Evolutionary conservation across 2,113 vertebrate genomes (phyloP).

Genomic region (Coptodon bakossiorum): DNA sequence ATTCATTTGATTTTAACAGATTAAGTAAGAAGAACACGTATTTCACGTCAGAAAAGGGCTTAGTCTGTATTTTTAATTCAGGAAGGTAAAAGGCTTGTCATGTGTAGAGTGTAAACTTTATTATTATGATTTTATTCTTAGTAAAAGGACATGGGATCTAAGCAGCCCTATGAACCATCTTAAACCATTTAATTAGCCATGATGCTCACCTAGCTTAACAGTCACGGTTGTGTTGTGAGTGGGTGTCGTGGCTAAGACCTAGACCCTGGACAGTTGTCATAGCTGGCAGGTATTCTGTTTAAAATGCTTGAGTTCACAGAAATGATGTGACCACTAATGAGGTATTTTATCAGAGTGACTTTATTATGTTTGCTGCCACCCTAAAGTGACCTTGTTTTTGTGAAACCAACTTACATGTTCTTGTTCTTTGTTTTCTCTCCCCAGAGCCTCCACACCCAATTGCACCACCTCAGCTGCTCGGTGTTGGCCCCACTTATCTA

Average conservation of each 20-base stretch:
- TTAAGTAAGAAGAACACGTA: background rate
- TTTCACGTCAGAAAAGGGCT: background rate
- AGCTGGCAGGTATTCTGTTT: background rate
- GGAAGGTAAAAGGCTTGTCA: slow-evolving; percentile 5
- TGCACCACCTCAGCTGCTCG: slow-evolving; percentile 91
- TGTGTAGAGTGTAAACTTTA: background rate
- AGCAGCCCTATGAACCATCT: background rate
- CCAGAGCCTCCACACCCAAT: slow-evolving; percentile 94
- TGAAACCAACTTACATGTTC: background rate
- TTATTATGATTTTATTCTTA: background rate
- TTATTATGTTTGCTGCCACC: background rate
- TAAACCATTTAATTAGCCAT: background rate
- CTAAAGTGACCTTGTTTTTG: background rate
- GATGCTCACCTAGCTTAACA: background rate
- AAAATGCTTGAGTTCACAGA: background rate
- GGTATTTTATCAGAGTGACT: background rate
- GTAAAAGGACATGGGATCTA: background rate
- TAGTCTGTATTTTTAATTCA: background rate
- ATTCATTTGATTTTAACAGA: background rate
- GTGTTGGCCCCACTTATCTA: slow-evolving; percentile 90
- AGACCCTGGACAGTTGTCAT: background rate
- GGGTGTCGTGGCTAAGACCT: background rate
- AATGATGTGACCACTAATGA: background rate
- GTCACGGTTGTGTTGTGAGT: background rate
- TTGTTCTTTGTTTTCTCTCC: slow-evolving; percentile 17